phyloP scores from a whole-genome alignment of 30 jellyfish, hydroid and myxozoan species.

The Sanderia malayensis region DNA sequence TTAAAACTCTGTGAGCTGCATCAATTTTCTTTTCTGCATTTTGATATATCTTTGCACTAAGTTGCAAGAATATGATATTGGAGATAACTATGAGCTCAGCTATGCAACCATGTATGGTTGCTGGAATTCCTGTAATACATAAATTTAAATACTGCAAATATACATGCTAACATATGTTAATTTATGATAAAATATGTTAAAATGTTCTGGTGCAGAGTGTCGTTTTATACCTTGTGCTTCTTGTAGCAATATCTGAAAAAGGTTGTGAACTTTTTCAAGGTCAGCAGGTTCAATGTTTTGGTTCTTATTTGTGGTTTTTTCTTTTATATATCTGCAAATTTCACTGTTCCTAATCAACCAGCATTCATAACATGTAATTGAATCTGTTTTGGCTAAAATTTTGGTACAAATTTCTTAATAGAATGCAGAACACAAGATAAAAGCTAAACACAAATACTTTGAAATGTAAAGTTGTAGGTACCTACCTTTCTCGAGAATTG shows the following conservation, averaged over 20 bases:
- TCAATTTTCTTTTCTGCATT: neutral
- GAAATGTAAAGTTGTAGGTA: too few species aligned
- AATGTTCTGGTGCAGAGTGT: too few species aligned
- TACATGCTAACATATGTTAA: too few species aligned
- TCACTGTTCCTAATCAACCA: neutral
- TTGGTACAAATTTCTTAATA: too few species aligned
- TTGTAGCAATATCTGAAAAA: too few species aligned
- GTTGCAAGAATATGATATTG: neutral
- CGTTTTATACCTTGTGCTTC: too few species aligned
- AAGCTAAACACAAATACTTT: too few species aligned
- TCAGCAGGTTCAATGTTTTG: too few species aligned
- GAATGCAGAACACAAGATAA: too few species aligned
- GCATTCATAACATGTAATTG: neutral
- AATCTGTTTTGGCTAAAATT: neutral
- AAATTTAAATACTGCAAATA: neutral
- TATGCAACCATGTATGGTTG: neutral
- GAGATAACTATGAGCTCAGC: neutral
- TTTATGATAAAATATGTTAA: too few species aligned
- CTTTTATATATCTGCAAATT: neutral
- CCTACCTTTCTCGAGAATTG: conserved; percentile 1
- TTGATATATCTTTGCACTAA: neutral
- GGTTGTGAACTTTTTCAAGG: too few species aligned
- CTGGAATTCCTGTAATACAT: neutral
- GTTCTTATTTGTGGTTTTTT: too few species aligned
- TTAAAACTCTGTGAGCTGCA: neutral